These are phyloP conservation scores for Percina caprodes DNA, from an alignment of 2,113 vertebrate genomes.

Conservation along the genomic window DNA sequence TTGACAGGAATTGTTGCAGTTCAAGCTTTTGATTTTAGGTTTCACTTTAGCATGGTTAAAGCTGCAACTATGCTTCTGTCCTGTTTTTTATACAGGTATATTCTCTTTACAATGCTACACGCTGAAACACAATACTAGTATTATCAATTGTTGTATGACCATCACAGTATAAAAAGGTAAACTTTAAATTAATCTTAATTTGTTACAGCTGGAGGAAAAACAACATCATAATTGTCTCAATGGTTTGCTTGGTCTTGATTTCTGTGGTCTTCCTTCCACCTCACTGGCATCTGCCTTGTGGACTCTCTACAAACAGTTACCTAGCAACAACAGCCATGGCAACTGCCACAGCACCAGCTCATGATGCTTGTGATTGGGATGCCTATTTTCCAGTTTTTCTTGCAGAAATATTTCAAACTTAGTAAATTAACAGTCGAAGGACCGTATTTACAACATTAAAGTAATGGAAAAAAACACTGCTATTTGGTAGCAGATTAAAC, in stretches of 20 bases:
- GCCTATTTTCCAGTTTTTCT: not conserved
- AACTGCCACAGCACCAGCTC: conserved; percentile 47
- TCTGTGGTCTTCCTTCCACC: conserved; percentile 9
- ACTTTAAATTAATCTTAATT: not conserved
- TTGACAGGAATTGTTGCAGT: not conserved
- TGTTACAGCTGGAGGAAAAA: not conserved
- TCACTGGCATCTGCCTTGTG: conserved; percentile 18
- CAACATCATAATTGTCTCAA: not conserved
- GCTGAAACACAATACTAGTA: not conserved
- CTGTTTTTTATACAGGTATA: not conserved
- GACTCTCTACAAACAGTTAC: conserved; percentile 50
- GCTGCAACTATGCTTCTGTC: not conserved
- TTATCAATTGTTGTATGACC: not conserved
- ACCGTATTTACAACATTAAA: not conserved
- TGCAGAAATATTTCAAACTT: not conserved
- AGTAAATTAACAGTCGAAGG: not conserved
- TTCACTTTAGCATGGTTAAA: not conserved
- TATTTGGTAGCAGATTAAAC: not conserved
- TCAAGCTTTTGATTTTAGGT: not conserved
- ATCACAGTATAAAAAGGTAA: not conserved
- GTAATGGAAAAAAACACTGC: not conserved
- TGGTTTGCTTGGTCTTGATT: conserved; percentile 14
- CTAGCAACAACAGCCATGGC: conserved; percentile 63
- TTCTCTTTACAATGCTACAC: not conserved
- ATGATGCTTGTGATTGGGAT: not conserved